Evolutionary conservation across 2,113 vertebrate genomes (phyloP).

Genomic region (Thamnophis sirtalis): DNA sequence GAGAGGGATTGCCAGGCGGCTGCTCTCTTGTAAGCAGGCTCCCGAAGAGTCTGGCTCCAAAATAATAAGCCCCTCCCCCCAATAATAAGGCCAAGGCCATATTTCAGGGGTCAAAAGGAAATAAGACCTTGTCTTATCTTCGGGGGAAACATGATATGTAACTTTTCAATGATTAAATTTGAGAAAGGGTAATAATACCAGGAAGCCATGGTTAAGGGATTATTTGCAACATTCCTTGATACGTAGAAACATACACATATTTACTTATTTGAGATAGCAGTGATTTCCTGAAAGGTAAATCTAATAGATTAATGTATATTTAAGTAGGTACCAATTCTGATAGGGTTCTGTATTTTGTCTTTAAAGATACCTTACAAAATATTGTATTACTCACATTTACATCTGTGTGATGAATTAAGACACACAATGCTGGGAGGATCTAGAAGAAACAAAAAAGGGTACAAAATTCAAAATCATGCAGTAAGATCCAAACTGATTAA

Average conservation of each 20-base stretch:
- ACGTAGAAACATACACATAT: not conserved
- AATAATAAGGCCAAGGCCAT: no score
- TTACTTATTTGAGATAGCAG: not conserved
- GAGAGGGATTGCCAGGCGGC: no score
- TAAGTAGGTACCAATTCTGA: not conserved
- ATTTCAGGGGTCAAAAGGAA: no score
- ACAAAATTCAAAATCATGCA: not conserved
- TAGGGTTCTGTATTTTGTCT: not conserved
- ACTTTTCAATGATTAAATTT: not conserved
- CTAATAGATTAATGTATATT: not conserved
- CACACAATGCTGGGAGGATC: conserved; percentile 96
- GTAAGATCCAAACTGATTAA: conserved; percentile 11
- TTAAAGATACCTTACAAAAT: not conserved
- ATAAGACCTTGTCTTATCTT: no score
- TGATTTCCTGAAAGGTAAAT: not conserved
- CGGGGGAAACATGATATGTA: no score
- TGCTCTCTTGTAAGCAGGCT: no score
- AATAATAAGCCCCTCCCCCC: no score
- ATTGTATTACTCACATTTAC: conserved; percentile 88
- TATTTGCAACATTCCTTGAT: not conserved
- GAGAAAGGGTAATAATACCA: not conserved
- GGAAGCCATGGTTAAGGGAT: not conserved
- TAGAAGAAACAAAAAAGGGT: conserved; percentile 52
- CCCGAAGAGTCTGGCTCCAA: no score
- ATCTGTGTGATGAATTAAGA: conserved; percentile 97